A percentile compares a stretch with the other conserved stretches of the same genome.
These are phyloP conservation scores for Epinephelus awoara DNA, from an alignment of 2,797 vertebrate species.

Conservation along the genomic window DNA sequence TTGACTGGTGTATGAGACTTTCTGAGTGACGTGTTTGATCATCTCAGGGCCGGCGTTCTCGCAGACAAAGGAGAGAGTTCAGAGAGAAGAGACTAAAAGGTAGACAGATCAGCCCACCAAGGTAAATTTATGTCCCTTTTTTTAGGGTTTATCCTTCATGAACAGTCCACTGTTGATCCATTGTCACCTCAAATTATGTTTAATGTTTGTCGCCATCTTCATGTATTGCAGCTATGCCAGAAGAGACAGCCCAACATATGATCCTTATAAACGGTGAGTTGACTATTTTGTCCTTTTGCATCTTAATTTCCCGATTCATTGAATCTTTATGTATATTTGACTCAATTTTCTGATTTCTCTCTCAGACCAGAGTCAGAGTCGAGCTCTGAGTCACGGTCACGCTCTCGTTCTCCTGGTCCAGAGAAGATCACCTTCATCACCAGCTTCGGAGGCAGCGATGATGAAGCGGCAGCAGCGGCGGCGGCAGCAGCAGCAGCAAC, in stretches of 20 bases:
- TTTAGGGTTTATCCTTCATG: neutral
- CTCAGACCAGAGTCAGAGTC: constrained; percentile 92
- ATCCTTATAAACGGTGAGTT: constrained; percentile 95
- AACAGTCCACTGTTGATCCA: neutral
- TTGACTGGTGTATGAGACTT: neutral
- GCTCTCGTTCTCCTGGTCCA: constrained; percentile 88
- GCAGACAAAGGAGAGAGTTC: constrained; percentile 95
- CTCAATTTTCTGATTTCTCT: constrained; percentile 1
- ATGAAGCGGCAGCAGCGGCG: constrained; percentile 82
- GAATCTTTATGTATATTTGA: neutral
- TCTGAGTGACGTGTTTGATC: constrained; percentile 9
- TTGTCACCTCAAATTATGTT: neutral
- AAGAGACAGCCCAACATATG: constrained; percentile 97
- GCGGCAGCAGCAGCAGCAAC: constrained; percentile 70
- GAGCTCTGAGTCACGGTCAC: constrained; percentile 92
- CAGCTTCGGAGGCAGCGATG: constrained; percentile 96
- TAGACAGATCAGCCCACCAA: constrained; percentile 97
- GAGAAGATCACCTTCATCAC: constrained; percentile 99
- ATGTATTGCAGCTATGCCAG: constrained; percentile 90
- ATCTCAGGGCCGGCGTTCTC: constrained; percentile 92
- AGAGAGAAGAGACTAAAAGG: constrained; percentile 97
- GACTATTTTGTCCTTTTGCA: neutral
- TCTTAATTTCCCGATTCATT: neutral
- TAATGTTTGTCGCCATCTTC: neutral
- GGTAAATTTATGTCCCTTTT: constrained; percentile 78